Base-by-base conservation (phyloP, 2,113 vertebrate genomes). In the Serilophus lunatus region DNA sequence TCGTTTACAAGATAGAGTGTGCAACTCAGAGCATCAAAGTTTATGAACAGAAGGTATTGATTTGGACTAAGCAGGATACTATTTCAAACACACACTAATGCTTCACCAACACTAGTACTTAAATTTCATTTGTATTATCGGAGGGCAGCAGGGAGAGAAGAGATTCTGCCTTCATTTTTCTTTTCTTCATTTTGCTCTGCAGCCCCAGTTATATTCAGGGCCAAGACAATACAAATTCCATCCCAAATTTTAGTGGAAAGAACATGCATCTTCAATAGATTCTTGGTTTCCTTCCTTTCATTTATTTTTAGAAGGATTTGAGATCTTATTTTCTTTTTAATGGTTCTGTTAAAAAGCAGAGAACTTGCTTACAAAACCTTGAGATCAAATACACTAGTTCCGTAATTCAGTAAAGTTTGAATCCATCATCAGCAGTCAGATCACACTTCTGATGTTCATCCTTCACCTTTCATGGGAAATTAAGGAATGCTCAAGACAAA, bases 81-180 rank as follows among this genome's bases (percentile, higher is more conserved):
- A 22, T 49, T 72, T 86, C 38, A 75, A 66, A 57, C 8, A 45
- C 29, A 44, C 3, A 7, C 3, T n/a, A 79, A 42, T 2, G 3
- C 7, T 81, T 77, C 42, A 49, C 2, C 9, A 8, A 12, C 13
- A 75, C 2, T 9, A 40, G 2, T 57, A 8, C 3, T 75, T 84
- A 57, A 74, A 65, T 74, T 78, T 49, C 13, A 16, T 0, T 18
- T 22, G 9, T 9, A 2, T 18, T 56, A 0, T 36, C 12, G 2
- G 3, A 4, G 4, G 11, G 23, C 40, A 12, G 40, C 11, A 6
- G 8, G 29, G 71, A 15, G 44, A n/a, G n/a, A n/a, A n/a, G n/a
- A n/a, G n/a, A n/a, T 63, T 31, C 4, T 49, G 7, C 6, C 7
- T 84, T 87, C 14, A 23, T 74, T 70, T 63, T 68, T 5, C 25